Evolutionary conservation across 2,797 vertebrate genomes (phyloP).

Genomic region (Phylloscopus collybita): DNA sequence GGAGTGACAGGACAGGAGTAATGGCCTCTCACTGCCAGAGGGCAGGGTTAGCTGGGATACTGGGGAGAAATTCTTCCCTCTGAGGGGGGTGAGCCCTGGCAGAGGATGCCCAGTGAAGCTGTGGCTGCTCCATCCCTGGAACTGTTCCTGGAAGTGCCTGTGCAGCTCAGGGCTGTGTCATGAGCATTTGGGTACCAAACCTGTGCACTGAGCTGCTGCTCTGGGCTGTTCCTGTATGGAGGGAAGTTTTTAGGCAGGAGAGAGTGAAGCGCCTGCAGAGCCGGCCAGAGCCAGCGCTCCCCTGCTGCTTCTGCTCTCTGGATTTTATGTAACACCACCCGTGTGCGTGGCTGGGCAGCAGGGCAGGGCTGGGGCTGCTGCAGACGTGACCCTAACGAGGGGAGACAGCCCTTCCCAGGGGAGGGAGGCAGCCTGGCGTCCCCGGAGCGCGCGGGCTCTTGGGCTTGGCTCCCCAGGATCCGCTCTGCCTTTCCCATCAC

Average conservation of each 20-base stretch:
- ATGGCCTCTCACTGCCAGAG: background rate
- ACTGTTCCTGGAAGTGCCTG: background rate
- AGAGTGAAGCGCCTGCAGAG: background rate
- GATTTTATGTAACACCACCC: background rate
- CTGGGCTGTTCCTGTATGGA: rapidly evolving
- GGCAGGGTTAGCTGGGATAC: rapidly evolving
- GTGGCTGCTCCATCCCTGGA: background rate
- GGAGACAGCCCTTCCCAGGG: background rate
- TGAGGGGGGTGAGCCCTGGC: background rate
- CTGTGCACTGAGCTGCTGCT: rapidly evolving
- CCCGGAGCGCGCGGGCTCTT: background rate
- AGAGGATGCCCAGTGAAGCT: background rate
- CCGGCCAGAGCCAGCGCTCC: background rate
- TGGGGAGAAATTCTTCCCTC: background rate
- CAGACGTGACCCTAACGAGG: background rate
- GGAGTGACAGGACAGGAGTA: background rate
- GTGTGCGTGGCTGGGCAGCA: background rate
- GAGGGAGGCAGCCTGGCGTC: background rate
- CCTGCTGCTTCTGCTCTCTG: background rate
- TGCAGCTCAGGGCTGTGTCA: background rate
- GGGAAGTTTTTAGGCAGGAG: rapidly evolving
- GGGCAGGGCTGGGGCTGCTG: background rate
- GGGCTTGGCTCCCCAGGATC: background rate
- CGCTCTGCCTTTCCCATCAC: rapidly evolving
- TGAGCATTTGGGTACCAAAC: rapidly evolving